Evolutionary conservation across 2,888 invertebrate species (phyloP).

Genomic region (Rhingia campestris): DNA sequence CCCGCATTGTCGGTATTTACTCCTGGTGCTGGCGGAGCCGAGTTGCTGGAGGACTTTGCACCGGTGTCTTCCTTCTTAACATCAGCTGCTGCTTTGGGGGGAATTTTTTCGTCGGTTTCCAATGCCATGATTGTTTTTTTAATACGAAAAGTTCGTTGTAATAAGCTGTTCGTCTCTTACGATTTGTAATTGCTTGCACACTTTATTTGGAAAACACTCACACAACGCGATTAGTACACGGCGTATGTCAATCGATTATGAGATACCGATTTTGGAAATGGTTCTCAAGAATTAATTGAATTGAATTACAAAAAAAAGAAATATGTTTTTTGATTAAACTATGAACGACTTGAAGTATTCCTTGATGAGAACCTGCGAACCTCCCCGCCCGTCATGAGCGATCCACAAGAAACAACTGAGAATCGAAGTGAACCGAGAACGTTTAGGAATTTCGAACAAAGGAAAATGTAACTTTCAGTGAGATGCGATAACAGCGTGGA

Average conservation of each 20-base stretch:
- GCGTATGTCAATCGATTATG: conserved; percentile 31
- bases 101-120: conserved; percentile 60
- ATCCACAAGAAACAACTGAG: conserved; percentile 73
- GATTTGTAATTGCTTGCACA: conserved; percentile 27
- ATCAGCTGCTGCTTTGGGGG: conserved; percentile 41
- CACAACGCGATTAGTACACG: conserved; percentile 30
- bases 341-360: conserved; percentile 45
- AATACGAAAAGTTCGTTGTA: conserved; percentile 38
- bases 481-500: neutral
- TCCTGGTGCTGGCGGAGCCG: conserved; percentile 31
- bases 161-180: conserved; percentile 26
- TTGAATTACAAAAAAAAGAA: conserved; percentile 30
- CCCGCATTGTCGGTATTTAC: conserved; percentile 56
- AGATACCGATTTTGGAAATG: conserved; percentile 36
- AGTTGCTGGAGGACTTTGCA: conserved; percentile 53
- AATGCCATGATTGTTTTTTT: conserved; percentile 68
- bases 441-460: conserved; percentile 33
- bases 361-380: conserved; percentile 51
- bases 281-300: conserved; percentile 39
- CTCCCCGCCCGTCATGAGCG: conserved; percentile 66
- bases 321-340: conserved; percentile 40
- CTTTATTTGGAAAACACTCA: conserved; percentile 37
- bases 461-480: conserved; percentile 35
- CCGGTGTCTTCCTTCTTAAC: conserved; percentile 62
- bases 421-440: conserved; percentile 48